Conservation (phyloP, 1,140 invertebrate species). For the Lerema accius region DNA sequence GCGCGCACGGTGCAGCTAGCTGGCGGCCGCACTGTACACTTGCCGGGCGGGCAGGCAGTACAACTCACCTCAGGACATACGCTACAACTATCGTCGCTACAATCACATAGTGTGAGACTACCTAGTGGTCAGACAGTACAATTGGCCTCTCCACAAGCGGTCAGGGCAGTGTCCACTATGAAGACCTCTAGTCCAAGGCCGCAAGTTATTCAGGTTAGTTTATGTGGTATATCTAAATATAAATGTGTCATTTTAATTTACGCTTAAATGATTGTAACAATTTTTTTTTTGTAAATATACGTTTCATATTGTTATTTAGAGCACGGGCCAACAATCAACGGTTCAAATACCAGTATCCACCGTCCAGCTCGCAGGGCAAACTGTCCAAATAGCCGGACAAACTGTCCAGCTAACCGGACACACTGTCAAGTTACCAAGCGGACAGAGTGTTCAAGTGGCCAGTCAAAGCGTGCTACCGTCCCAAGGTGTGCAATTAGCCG, state of each 20-base stretch:
- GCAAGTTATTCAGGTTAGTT: constrained; percentile 41
- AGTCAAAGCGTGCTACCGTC: constrained; percentile 64
- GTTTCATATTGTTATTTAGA: constrained; percentile 19
- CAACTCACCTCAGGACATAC: constrained; percentile 58
- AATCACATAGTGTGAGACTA: constrained; percentile 63
- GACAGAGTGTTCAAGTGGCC: constrained; percentile 75
- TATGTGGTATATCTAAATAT: no score
- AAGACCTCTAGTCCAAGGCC: constrained; percentile 47
- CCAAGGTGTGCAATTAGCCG: constrained; percentile 66
- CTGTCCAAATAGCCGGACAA: constrained; percentile 67
- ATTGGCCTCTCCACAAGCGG: constrained; percentile 54
- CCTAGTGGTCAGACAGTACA: constrained; percentile 72
- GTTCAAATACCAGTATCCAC: constrained; percentile 67
- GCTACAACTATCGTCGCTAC: constrained; percentile 62
- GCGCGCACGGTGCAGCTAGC: constrained; percentile 67
- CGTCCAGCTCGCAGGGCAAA: constrained; percentile 67
- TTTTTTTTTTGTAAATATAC: no score
- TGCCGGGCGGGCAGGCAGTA: constrained; percentile 61
- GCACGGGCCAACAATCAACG: constrained; percentile 35
- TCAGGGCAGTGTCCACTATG: constrained; percentile 47
- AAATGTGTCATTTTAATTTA: no score
- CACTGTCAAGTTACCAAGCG: constrained; percentile 70
- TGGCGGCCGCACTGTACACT: constrained; percentile 58
- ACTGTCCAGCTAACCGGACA: constrained; percentile 71
- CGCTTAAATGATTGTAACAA: no score